phyloP scores from a whole-genome alignment of 2,113 vertebrate species.

The Pogonocichla stellata region DNA sequence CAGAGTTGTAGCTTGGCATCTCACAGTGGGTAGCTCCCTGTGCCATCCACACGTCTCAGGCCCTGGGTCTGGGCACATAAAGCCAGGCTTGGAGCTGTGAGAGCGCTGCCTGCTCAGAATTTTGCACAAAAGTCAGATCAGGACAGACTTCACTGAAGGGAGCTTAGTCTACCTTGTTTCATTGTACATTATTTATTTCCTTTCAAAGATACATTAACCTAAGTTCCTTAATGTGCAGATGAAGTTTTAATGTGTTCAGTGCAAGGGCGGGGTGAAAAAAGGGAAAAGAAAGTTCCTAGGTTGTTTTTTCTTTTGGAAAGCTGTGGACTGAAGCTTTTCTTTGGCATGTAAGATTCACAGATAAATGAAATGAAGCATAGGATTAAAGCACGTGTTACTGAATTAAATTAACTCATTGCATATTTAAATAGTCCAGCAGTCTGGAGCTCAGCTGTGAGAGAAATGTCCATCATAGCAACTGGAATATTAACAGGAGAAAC shows the following conservation, averaged over 20 bases:
- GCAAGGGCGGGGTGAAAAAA: background rate
- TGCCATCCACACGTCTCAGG: rapidly evolving
- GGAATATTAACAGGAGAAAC: background rate
- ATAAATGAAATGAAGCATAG: background rate
- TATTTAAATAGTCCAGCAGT: background rate
- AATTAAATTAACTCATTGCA: background rate
- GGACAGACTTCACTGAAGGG: background rate
- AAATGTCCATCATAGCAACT: background rate
- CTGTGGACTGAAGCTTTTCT: background rate
- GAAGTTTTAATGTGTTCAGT: background rate
- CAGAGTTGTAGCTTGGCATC: background rate
- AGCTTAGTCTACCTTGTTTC: background rate
- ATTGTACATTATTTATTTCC: background rate
- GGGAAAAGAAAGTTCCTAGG: background rate
- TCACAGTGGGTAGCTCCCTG: background rate
- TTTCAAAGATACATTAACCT: background rate
- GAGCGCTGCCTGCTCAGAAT: background rate
- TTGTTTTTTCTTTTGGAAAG: background rate
- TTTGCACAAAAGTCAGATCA: background rate
- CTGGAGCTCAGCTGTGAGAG: background rate
- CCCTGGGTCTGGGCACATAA: background rate
- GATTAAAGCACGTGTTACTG: background rate
- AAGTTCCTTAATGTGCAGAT: background rate
- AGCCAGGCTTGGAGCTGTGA: background rate
- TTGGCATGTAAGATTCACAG: background rate